A percentile compares a stretch with the other conserved stretches of the same genome.
phyloP scores from a whole-genome alignment of 2,888 invertebrate genomes.

The Xanthia togata region DNA sequence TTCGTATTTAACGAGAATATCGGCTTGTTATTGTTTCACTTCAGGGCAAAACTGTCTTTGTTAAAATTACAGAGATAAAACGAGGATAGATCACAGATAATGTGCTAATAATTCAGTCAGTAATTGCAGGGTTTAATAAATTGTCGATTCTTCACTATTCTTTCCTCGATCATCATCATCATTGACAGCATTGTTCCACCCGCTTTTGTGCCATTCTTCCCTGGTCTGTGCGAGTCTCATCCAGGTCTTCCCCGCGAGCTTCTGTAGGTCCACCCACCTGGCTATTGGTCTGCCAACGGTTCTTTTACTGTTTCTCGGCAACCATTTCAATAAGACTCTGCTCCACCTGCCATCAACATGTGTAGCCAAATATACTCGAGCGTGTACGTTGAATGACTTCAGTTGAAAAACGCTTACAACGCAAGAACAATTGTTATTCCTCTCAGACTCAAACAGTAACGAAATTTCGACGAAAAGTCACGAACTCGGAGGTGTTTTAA shows the following conservation, averaged over 20 bases:
- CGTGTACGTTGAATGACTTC: not conserved
- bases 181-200: too few species aligned
- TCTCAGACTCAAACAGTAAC: conserved; percentile 7
- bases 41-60: not conserved
- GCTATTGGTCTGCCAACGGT: too few species aligned
- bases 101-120: not conserved
- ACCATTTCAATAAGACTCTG: too few species aligned
- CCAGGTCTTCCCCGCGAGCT: not conserved
- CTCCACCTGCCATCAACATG: too few species aligned
- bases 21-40: not conserved
- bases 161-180: not conserved
- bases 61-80: not conserved
- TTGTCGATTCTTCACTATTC: not conserved
- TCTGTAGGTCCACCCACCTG: too few species aligned
- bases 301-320: too few species aligned
- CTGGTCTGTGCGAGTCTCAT: not conserved
- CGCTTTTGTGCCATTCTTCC: not conserved
- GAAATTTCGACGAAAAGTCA: conserved; percentile 12
- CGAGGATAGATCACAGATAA: not conserved
- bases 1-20: not conserved
- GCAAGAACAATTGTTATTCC: conserved; percentile 15
- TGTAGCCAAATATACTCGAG: too few species aligned
- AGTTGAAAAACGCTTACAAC: not conserved
- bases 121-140: not conserved
- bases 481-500: conserved; percentile 22